Evolutionary conservation across 2,113 vertebrate species (phyloP).

Genomic region (Lontra canadensis): DNA sequence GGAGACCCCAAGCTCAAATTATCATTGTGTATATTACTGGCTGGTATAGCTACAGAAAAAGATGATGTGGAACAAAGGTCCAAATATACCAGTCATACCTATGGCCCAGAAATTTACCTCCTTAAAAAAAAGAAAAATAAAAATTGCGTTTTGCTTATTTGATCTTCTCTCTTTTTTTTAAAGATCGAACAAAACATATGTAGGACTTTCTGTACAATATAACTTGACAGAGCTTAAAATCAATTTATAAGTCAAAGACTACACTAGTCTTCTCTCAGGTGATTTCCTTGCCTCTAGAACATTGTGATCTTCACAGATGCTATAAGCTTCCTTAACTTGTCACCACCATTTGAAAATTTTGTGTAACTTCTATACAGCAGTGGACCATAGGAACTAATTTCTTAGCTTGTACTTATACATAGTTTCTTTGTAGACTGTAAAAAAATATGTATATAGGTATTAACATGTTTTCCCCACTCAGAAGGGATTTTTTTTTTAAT

Average conservation of each 20-base stretch:
- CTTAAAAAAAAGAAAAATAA: neutral
- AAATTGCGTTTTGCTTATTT: neutral
- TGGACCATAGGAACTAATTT: neutral
- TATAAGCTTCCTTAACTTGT: neutral
- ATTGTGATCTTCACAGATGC: neutral
- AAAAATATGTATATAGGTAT: neutral
- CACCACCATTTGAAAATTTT: neutral
- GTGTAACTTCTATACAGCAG: neutral
- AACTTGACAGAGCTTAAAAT: neutral
- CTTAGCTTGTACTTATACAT: neutral
- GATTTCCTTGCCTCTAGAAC: neutral
- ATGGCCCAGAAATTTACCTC: neutral
- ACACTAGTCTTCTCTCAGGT: neutral
- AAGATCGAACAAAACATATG: neutral
- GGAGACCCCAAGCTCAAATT: neutral
- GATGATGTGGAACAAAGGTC: neutral
- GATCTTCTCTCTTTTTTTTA: conserved; percentile 5
- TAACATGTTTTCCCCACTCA: neutral
- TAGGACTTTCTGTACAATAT: neutral
- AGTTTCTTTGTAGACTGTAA: neutral
- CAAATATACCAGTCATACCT: neutral
- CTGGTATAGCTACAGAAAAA: neutral
- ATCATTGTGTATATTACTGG: neutral
- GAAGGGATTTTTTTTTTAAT: neutral
- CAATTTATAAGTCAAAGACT: neutral